Percentiles rank a stretch among this genome's conserved stretches.
These are phyloP conservation scores for Rallus crepitans DNA, from an alignment of 2,797 vertebrate species.

Conservation along the genomic window DNA sequence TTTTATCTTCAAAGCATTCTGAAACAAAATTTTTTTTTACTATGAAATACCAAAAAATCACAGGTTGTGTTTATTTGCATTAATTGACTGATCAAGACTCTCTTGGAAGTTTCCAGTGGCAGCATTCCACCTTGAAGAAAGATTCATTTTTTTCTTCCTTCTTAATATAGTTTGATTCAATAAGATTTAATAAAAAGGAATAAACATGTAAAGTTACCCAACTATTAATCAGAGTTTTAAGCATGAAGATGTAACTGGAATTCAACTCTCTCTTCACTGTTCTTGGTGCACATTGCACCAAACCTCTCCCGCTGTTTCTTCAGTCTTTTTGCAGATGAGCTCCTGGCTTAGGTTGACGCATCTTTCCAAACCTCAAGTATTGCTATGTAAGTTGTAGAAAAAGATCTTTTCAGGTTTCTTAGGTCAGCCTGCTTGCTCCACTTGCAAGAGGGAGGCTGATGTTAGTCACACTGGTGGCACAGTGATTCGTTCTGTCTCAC, in stretches of 20 bases:
- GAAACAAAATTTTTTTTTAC: not conserved
- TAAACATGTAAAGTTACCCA: not conserved
- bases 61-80: not conserved
- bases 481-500: not conserved
- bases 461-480: not conserved
- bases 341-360: not conserved
- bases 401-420: not conserved
- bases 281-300: not conserved
- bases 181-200: not conserved
- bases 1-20: not conserved
- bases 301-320: not conserved
- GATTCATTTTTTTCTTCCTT: not conserved
- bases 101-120: not conserved
- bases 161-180: not conserved
- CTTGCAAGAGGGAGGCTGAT: not conserved
- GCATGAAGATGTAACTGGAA: not conserved
- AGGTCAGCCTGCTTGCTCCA: not conserved
- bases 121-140: not conserved
- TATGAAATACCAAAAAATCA: not conserved
- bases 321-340: not conserved
- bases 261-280: not conserved
- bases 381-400: not conserved
- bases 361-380: not conserved
- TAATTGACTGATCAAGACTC: not conserved
- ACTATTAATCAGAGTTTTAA: not conserved